A percentile compares a stretch with the other conserved stretches of the same genome.
These are phyloP conservation scores for Cliona cf. orientalis DNA, from an alignment of 37 sponge, comb jelly and placozoan species.

Conservation along the genomic window DNA sequence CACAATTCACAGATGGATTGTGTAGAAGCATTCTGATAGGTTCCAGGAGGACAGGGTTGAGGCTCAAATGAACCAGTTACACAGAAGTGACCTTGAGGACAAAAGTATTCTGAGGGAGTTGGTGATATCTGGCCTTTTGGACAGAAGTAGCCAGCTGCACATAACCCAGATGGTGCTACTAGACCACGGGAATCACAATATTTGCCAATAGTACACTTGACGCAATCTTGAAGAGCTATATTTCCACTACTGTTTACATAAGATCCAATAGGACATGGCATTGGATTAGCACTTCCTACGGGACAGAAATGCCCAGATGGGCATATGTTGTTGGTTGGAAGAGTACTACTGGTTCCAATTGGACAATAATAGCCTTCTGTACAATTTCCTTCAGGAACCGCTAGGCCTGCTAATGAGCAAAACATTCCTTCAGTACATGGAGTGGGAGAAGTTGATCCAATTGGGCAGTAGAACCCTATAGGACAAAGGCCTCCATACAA, in stretches of 20 bases:
- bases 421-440: too few relatives aligned
- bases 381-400: too few relatives aligned
- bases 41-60: not conserved
- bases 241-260: not conserved
- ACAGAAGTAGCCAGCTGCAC: not conserved
- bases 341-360: too few relatives aligned
- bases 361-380: too few relatives aligned
- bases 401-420: too few relatives aligned
- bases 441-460: too few relatives aligned
- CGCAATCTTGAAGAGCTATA: not conserved
- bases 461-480: too few relatives aligned
- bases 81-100: not conserved
- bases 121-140: not conserved
- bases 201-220: not conserved
- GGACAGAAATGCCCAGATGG: not conserved
- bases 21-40: not conserved
- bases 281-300: not conserved
- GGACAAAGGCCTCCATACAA: too few relatives aligned
- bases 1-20: too few relatives aligned
- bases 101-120: not conserved
- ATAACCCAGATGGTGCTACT: not conserved
- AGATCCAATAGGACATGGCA: not conserved
- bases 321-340: too few relatives aligned
- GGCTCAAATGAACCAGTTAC: not conserved
- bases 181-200: not conserved